These are phyloP conservation scores for Heliconius himera DNA, from an alignment of 1,140 invertebrate genomes.

Conservation along the genomic window DNA sequence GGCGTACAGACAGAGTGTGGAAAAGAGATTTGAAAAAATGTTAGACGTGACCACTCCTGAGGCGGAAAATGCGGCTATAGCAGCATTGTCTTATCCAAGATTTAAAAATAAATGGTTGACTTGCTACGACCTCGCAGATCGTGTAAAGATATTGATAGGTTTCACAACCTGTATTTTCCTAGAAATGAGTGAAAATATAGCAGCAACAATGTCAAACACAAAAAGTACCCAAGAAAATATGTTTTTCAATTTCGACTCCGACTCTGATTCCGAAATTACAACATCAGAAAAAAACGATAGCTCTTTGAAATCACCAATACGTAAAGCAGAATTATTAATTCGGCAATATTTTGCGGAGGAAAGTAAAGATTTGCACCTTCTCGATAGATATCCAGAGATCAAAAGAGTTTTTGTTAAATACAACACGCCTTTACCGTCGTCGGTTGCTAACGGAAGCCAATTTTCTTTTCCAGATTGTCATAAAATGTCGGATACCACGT, in stretches of 20 bases:
- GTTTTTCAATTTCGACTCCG: conserved; percentile 36
- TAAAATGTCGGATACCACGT: conserved; percentile 33
- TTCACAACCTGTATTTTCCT: too few species aligned
- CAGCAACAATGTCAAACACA: conserved; percentile 32
- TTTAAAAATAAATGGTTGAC: conserved; percentile 37
- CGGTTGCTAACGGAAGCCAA: conserved; percentile 27
- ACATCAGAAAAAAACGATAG: conserved; percentile 19
- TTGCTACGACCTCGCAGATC: conserved; percentile 21
- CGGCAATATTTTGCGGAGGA: conserved; percentile 10
- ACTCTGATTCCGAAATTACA: conserved; percentile 28
- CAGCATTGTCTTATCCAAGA: conserved; percentile 23
- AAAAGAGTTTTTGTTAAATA: conserved; percentile 37
- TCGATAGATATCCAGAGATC: conserved; percentile 39
- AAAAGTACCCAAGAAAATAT: conserved; percentile 33
- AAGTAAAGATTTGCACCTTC: conserved; percentile 32
- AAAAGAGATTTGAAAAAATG: conserved; percentile 31
- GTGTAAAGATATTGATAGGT: conserved; percentile 9
- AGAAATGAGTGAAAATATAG: too few species aligned
- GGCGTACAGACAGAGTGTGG: conserved; percentile 33
- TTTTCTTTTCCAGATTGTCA: conserved; percentile 39
- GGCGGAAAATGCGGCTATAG: conserved; percentile 26
- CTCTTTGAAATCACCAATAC: conserved; percentile 24
- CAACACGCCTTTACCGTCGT: conserved; percentile 38
- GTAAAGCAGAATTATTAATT: conserved; percentile 32
- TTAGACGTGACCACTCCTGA: conserved; percentile 33